phyloP scores from a whole-genome alignment of 35 echinoderm and acorn worm genomes.

The Ptychodera flava region DNA sequence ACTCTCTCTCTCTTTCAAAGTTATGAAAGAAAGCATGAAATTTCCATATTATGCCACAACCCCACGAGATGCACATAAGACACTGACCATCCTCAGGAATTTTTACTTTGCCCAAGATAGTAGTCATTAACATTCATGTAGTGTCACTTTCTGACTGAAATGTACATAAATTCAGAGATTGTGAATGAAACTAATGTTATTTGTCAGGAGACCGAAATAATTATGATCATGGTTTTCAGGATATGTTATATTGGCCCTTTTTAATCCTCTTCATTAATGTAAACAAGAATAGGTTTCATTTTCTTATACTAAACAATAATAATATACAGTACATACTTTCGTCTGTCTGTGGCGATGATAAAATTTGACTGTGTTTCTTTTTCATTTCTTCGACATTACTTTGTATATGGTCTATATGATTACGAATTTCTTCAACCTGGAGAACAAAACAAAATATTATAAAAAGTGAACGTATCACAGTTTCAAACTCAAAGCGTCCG shows the following conservation, averaged over 20 bases:
- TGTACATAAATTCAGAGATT: neutral
- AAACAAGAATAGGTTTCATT: too few species aligned
- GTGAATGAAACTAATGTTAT: neutral
- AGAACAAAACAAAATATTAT: slow-evolving; percentile 16
- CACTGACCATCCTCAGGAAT: too few species aligned
- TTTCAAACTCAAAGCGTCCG: too few species aligned
- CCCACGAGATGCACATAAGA: too few species aligned
- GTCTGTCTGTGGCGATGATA: slow-evolving; percentile 95
- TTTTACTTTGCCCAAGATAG: too few species aligned
- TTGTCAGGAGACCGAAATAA: neutral
- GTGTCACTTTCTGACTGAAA: neutral
- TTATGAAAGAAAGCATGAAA: too few species aligned
- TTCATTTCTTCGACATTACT: slow-evolving; percentile 98
- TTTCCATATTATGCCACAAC: too few species aligned
- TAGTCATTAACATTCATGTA: neutral
- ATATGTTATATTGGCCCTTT: too few species aligned
- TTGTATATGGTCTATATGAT: slow-evolving; percentile 92
- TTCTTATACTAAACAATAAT: too few species aligned
- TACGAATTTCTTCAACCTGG: slow-evolving; percentile 96
- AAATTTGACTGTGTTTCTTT: slow-evolving; percentile 95
- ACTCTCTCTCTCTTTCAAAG: too few species aligned
- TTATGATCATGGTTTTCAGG: neutral
- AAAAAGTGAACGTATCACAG: too few species aligned
- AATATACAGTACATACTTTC: slow-evolving; percentile 75
- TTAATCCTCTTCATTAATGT: too few species aligned